Conservation (phyloP, 1,140 invertebrate species). For the Steinernema khuongi region DNA sequence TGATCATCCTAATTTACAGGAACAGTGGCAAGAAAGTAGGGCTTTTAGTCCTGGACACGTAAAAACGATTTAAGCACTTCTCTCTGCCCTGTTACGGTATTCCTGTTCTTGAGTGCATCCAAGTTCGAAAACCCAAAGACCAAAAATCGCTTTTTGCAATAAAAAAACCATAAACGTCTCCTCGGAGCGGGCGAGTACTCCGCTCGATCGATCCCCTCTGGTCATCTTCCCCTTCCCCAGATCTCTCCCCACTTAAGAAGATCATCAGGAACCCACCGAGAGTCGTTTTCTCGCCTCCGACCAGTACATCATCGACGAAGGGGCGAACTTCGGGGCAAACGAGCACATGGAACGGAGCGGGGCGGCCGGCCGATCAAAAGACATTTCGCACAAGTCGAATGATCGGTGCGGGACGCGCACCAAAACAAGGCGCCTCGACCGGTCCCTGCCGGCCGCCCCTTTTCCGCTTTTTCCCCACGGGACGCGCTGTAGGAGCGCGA, state of each 20-base stretch:
- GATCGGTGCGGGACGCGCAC: not conserved
- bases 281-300: conserved; percentile 12
- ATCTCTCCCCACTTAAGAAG: not conserved
- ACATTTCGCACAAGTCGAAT: conserved; percentile 6
- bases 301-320: conserved; percentile 14
- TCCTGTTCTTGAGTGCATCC: too few species aligned
- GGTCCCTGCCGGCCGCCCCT: not conserved
- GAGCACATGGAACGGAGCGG: not conserved
- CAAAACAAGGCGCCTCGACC: not conserved
- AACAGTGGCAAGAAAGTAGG: too few species aligned
- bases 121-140: not conserved
- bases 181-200: not conserved
- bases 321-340: conserved; percentile 5
- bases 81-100: too few species aligned
- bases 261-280: not conserved
- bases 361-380: not conserved
- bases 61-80: too few species aligned
- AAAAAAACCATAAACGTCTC: not conserved
- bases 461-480: not conserved
- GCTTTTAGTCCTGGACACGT: too few species aligned
- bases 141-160: conserved; percentile 5
- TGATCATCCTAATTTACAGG: too few species aligned
- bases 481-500: not conserved
- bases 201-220: not conserved
- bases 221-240: not conserved